Conservation (phyloP, 2,113 vertebrate genomes). For the Andinoacara biseriatus region DNA sequence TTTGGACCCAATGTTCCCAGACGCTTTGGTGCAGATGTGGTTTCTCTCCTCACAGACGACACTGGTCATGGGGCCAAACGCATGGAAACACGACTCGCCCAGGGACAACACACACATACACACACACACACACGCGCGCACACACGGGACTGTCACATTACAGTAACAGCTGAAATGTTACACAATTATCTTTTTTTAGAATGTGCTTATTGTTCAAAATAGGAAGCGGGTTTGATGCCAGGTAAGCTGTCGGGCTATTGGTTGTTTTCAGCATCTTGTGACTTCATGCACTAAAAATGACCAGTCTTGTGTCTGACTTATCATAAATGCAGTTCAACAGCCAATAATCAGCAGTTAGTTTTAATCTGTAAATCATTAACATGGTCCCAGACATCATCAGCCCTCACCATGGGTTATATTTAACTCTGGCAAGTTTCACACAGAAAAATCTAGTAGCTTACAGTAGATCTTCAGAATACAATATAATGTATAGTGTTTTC, state of each 20-base stretch:
- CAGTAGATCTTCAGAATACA: neutral
- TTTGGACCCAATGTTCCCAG: conserved; percentile 53
- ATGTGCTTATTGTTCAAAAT: neutral
- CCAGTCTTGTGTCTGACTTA: too few relatives aligned
- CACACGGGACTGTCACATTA: neutral
- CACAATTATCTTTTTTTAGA: neutral
- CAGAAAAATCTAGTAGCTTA: rapidly evolving
- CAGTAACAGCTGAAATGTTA: neutral
- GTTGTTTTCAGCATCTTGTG: neutral
- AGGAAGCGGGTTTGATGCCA: neutral
- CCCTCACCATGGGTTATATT: neutral
- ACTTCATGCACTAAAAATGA: neutral
- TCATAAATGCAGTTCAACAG: neutral
- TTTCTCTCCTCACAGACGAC: conserved; percentile 26
- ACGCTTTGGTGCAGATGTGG: conserved; percentile 57
- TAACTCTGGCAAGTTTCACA: neutral
- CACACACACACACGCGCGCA: neutral
- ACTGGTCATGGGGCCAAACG: conserved; percentile 23
- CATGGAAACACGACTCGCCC: conserved; percentile 13
- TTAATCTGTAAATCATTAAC: neutral
- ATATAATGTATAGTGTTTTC: neutral
- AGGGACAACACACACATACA: conserved; percentile 7
- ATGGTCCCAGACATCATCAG: neutral
- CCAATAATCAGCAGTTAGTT: neutral
- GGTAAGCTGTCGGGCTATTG: neutral